Percentiles rank a stretch among this genome's conserved stretches.
Conservation (phyloP, 2,113 vertebrate species). For the Peromyscus polionotus region DNA sequence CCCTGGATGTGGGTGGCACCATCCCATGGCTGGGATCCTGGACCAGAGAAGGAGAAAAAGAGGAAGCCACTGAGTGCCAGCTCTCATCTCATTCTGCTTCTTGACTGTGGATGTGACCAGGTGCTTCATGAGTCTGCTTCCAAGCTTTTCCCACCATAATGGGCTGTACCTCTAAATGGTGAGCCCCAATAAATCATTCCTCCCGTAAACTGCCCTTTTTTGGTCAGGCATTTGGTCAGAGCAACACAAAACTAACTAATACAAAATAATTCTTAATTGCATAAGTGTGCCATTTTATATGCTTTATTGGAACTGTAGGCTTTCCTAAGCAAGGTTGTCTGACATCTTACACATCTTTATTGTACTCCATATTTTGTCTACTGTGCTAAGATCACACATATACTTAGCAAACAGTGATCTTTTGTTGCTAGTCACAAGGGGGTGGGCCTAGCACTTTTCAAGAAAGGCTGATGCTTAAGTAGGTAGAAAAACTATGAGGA, state of each 20-base stretch:
- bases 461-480: not conserved
- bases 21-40: not conserved
- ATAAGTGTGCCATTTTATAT: not conserved
- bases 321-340: not conserved
- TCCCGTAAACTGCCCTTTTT: not conserved
- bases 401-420: not conserved
- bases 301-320: not conserved
- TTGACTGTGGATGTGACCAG: not conserved
- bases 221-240: not conserved
- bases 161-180: not conserved
- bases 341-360: not conserved
- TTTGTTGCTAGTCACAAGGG: not conserved
- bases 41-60: not conserved
- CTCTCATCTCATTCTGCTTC: not conserved
- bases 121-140: not conserved
- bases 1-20: not conserved
- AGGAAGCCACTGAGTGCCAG: not conserved
- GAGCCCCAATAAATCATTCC: not conserved
- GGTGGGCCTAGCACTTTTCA: not conserved
- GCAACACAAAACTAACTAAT: not conserved
- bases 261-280: not conserved
- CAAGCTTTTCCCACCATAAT: not conserved
- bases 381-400: not conserved
- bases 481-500: not conserved
- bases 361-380: not conserved